Evolutionary conservation across 2,113 vertebrate genomes (phyloP).

Genomic region (Oenanthe melanoleuca): DNA sequence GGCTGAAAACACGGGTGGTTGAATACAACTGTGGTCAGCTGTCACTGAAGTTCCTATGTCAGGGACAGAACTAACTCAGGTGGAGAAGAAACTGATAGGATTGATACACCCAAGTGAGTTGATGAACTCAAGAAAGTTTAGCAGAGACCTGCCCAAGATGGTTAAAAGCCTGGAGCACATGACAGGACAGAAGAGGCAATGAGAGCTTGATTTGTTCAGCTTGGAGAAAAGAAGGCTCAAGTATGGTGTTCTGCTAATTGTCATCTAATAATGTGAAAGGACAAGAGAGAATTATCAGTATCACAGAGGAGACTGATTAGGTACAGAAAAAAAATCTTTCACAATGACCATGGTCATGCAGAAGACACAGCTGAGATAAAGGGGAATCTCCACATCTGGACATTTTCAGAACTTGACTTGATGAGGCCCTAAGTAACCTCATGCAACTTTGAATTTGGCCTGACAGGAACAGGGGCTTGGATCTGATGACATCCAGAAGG

Average conservation of each 20-base stretch:
- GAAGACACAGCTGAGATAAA: neutral
- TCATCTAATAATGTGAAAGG: neutral
- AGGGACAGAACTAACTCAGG: neutral
- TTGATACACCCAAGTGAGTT: neutral
- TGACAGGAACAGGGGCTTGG: neutral
- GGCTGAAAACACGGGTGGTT: neutral
- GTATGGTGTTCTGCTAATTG: neutral
- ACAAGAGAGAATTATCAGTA: neutral
- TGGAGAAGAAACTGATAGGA: neutral
- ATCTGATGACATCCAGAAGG: neutral
- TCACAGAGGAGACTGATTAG: neutral
- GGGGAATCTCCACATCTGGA: neutral
- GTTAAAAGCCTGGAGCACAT: neutral
- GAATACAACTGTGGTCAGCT: neutral
- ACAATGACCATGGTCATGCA: fast-evolving
- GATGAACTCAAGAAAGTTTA: neutral
- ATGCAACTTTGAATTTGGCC: neutral
- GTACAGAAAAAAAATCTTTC: neutral
- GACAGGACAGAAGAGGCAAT: neutral
- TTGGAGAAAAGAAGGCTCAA: neutral
- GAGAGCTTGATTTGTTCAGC: neutral
- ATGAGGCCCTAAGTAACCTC: neutral
- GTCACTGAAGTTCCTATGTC: neutral
- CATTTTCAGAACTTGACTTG: neutral
- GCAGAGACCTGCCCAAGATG: neutral